Evolutionary conservation across 2,113 vertebrate species (phyloP).

Genomic region (Chaetodon trifascialis): DNA sequence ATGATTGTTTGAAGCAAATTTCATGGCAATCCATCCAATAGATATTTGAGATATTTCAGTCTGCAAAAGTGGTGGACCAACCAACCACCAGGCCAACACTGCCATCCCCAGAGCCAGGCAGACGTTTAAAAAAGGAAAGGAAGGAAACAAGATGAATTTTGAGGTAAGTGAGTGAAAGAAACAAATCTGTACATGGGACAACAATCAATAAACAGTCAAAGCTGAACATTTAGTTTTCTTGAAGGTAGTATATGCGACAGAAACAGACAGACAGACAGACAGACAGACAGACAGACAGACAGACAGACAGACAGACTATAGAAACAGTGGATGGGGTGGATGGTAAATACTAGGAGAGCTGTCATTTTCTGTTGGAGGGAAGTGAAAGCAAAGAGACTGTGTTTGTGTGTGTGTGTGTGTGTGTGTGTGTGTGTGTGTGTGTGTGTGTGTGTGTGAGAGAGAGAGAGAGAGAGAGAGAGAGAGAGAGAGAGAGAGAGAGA

Average conservation of each 20-base stretch:
- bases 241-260: not conserved
- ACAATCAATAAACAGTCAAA: too few relatives aligned
- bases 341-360: conserved; percentile 33
- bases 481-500: not conserved
- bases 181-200: too few relatives aligned
- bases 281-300: conserved; percentile 9
- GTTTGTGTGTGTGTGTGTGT: not conserved
- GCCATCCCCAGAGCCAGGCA: too few relatives aligned
- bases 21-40: too few relatives aligned
- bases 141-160: too few relatives aligned
- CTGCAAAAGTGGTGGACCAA: too few relatives aligned
- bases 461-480: not conserved
- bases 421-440: not conserved
- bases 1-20: too few relatives aligned
- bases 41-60: too few relatives aligned
- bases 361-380: conserved; percentile 53
- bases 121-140: too few relatives aligned
- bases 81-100: too few relatives aligned
- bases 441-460: not conserved
- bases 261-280: not conserved
- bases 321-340: conserved; percentile 9
- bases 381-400: conserved; percentile 30
- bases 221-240: not conserved
- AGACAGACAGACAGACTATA: conserved; percentile 15
- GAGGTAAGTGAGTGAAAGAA: too few relatives aligned